Evolutionary conservation across 1,140 invertebrate species (phyloP).

Genomic region (Coenobita brevimanus): DNA sequence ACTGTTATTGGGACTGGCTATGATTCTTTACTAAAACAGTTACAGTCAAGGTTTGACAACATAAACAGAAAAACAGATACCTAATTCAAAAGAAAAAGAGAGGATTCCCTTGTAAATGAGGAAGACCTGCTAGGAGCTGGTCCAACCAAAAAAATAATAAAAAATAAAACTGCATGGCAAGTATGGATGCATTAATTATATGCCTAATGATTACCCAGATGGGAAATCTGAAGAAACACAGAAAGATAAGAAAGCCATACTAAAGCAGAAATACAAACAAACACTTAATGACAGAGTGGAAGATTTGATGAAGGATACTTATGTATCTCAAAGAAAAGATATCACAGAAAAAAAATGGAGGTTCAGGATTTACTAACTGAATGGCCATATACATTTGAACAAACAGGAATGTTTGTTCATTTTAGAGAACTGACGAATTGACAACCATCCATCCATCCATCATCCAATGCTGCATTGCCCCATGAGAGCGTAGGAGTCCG

Average conservation of each 20-base stretch:
- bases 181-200: slow-evolving; percentile 23
- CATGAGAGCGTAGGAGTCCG: too few relatives aligned
- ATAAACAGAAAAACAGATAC: neutral
- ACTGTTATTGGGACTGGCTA: slow-evolving; percentile 5
- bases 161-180: neutral
- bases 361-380: neutral
- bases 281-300: neutral
- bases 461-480: too few relatives aligned
- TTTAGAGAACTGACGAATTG: slow-evolving; percentile 6
- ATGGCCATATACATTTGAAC: slow-evolving; percentile 21
- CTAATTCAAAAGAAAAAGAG: neutral
- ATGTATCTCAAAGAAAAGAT: slow-evolving; percentile 10
- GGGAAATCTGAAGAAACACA: slow-evolving; percentile 11
- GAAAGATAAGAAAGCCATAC: neutral
- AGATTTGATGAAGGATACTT: neutral
- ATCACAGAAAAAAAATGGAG: neutral
- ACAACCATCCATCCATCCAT: too few relatives aligned
- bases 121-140: neutral
- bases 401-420: slow-evolving; percentile 10
- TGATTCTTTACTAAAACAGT: neutral
- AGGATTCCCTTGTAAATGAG: neutral
- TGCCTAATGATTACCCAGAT: slow-evolving; percentile 21
- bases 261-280: slow-evolving; percentile 4
- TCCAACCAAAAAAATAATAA: neutral
- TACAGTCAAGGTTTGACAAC: slow-evolving; percentile 15